Base-by-base conservation (phyloP, 2,113 vertebrate species). In the Nyctereutes procyonoides region DNA sequence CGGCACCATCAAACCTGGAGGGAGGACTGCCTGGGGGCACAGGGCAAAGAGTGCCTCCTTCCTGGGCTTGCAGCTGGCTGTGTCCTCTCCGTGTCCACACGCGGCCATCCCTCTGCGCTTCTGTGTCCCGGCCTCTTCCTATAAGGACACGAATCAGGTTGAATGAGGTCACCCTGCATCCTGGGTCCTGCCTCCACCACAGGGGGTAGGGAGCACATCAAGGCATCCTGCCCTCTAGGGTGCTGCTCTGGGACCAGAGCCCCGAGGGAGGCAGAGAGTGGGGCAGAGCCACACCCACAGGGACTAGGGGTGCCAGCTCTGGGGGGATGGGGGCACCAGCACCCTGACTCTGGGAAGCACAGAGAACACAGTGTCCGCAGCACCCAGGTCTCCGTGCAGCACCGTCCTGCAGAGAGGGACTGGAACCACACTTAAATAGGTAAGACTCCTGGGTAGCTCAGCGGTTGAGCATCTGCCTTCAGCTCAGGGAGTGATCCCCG, bases 391-490 rank as follows among this genome's bases (percentile, higher is more conserved):
- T 5, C 43, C 2, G 7, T 10, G 6, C 43, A 16, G 32, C 0
- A 0, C 55, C 43, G 12, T 11, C 28, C 65, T 0, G 0, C 16
- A 7, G 43, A 43, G 43, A 43, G 43, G 43, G 43, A 43, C 6
- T 43, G 1, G 43, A 43, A 43, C 6, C 1, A 0, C 24, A 11
- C 28, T 43, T 43, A 14, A 56, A 81, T 28, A 38, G n/a, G 51
- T 26, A 6, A 5, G 77, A 48, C 43, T 5, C 43, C 43, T 7
- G 43, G 43, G 43, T 43, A 43, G 43, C 43, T 43, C 43, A 7
- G 43, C 43, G 43, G 43, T 43, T 43, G 43, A 43, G 43, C 43
- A 43, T 43, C 43, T 43, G 43, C 43, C 43, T 43, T 43, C 43
- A 43, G 43, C 43, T 43, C 43, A 43, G 43, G 7, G 43, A 43